Percentiles rank a stretch among this genome's conserved stretches.
Evolutionary conservation across 2,113 vertebrate species (phyloP).

Genomic region (Callipepla squamata): DNA sequence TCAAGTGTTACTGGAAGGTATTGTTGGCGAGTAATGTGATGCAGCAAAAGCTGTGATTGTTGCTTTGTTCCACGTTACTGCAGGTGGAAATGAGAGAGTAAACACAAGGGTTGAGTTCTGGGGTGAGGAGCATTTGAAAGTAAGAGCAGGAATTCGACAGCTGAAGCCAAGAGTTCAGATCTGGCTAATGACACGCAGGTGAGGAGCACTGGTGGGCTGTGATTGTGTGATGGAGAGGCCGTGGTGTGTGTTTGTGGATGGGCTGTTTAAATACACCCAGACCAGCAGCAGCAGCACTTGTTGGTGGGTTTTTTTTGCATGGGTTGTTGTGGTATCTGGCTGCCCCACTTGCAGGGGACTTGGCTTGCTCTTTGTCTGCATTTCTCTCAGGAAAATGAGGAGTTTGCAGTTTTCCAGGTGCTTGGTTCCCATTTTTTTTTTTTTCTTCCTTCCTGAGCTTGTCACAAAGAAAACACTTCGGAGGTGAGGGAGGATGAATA

Average conservation of each 20-base stretch:
- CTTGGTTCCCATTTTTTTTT: background rate
- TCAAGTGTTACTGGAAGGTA: constrained; percentile 7
- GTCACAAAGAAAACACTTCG: background rate
- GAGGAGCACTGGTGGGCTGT: background rate
- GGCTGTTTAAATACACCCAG: background rate
- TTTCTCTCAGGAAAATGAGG: background rate
- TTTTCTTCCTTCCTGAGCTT: background rate
- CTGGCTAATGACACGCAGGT: background rate
- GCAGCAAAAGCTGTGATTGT: background rate
- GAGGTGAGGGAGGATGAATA: background rate
- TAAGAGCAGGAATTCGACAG: background rate
- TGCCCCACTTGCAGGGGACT: background rate
- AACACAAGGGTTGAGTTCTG: background rate
- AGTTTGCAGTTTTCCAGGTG: background rate
- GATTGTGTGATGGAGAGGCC: background rate
- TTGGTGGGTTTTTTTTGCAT: background rate
- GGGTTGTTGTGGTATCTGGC: background rate
- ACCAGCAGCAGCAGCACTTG: background rate
- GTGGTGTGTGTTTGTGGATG: background rate
- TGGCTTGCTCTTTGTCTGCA: background rate
- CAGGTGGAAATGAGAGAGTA: constrained; percentile 37
- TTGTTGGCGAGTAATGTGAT: constrained; percentile 35
- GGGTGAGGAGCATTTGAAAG: background rate
- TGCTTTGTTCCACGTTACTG: constrained; percentile 38
- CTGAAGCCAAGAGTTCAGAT: background rate